phyloP scores from a whole-genome alignment of 23 tunicate species.

The Ascidia mentula region DNA sequence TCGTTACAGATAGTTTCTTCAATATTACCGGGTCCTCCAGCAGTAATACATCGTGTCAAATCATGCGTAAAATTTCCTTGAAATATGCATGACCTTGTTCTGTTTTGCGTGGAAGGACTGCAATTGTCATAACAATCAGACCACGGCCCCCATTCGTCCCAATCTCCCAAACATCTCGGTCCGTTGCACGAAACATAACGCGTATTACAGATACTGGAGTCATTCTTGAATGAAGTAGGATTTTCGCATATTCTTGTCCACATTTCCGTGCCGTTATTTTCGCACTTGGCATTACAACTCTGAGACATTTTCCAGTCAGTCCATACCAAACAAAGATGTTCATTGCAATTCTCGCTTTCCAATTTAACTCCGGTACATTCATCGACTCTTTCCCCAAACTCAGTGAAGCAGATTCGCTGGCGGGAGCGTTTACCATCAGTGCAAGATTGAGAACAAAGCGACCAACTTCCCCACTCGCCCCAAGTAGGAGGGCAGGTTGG shows the following conservation, averaged over 20 bases:
- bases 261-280: conserved; percentile 13
- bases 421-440: conserved; percentile 14
- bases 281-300: conserved; percentile 29
- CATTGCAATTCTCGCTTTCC: conserved; percentile 12
- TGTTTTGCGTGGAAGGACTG: conserved; percentile 16
- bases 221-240: background rate
- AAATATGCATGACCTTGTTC: conserved; percentile 22
- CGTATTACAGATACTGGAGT: background rate
- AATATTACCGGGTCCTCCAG: background rate
- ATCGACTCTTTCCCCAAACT: background rate
- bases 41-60: background rate
- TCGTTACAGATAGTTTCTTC: conserved; percentile 19
- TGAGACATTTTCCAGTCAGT: conserved; percentile 17
- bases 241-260: background rate
- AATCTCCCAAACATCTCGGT: conserved; percentile 18
- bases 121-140: conserved; percentile 14
- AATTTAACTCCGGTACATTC: background rate
- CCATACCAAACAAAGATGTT: conserved; percentile 20
- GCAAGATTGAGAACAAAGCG: conserved; percentile 29
- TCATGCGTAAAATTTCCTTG: conserved; percentile 11
- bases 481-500: conserved; percentile 32
- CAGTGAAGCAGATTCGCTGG: conserved; percentile 18
- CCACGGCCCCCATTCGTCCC: conserved; percentile 25
- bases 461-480: conserved; percentile 28
- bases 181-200: conserved; percentile 4